Base-by-base conservation (phyloP, 1,140 invertebrate species). In the Scaptomyza pallida region DNA sequence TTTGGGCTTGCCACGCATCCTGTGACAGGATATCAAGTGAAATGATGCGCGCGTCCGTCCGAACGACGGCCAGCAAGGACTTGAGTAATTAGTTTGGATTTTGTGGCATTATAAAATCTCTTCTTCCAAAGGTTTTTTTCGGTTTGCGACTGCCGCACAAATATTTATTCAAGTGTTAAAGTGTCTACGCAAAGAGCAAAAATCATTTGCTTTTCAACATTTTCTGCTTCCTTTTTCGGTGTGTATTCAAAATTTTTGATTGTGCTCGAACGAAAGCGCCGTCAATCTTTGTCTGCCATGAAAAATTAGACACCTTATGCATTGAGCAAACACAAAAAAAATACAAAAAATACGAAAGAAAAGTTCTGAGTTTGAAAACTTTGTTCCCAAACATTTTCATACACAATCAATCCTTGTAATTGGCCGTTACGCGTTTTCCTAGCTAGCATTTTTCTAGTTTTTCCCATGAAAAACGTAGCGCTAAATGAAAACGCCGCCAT, bases 371-470 rank as follows among this genome's bases (percentile, higher is more conserved):
- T 16, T 30, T 6, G 26, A 30, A 67, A 72, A 63, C 37, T 72
- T 78, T 78, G 62, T 30, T 30, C 61, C 62, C 67, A 75, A 89
- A 85, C 74, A 90, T 88, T 90, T 90, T 89, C 85, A 89, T 88
- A 89, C 89, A 89, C 85, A 90, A 90, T 90, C 89, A 90, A 90
- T 90, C 89, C 89, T 90, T 90, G 89, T 90, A 90, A 90, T 90
- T 90, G 89, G 83, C 82, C 78, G 82, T 89, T 82, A 82, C 82
- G 78, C 82, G 80, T 63, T 81, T 82, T 81, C 60, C 71, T 35
- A 4, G 59, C 51, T 40, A 43, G 40, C 56, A 55, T 76, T 85
- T 80, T 77, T 86, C 74, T 78, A 88, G 75, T 75, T 88, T 88
- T 88, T 88, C 82, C 72, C 82, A 88, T 90, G 89, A 90, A 90